These are phyloP conservation scores for Glaucidium brasilianum DNA, from an alignment of 2,113 vertebrate species.

Conservation along the genomic window DNA sequence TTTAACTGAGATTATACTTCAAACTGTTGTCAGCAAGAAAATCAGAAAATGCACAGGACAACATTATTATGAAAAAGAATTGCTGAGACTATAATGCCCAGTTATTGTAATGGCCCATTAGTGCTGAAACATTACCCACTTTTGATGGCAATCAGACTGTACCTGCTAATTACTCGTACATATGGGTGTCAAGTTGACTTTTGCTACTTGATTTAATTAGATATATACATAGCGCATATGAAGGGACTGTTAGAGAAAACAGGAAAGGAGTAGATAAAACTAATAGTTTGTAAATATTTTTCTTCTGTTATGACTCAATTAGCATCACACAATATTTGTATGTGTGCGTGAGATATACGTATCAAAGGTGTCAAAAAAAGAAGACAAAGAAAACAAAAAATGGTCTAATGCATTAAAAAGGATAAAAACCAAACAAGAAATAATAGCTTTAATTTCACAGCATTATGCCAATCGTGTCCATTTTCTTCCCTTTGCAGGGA, in stretches of 20 bases:
- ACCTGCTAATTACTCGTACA: slow-evolving; percentile 2
- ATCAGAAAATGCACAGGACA: background rate
- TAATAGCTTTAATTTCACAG: background rate
- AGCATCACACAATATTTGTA: background rate
- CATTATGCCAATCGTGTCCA: background rate
- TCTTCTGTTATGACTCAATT: background rate
- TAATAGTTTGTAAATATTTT: background rate
- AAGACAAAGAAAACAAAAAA: background rate
- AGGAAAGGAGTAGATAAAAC: background rate
- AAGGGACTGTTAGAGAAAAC: background rate
- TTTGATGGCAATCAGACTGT: background rate
- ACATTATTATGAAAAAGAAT: background rate
- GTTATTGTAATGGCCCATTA: background rate
- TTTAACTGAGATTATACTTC: background rate
- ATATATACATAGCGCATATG: rapidly evolving
- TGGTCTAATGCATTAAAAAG: background rate
- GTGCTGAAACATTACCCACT: background rate
- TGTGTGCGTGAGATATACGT: rapidly evolving
- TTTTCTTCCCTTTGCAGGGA: background rate
- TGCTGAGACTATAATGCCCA: background rate
- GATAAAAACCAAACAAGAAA: background rate
- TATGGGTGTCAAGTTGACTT: background rate
- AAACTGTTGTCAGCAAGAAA: background rate
- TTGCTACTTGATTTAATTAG: background rate
- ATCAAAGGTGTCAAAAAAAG: background rate